Conservation (phyloP, 2,888 invertebrate genomes). For the Aspidapion aeneum region DNA sequence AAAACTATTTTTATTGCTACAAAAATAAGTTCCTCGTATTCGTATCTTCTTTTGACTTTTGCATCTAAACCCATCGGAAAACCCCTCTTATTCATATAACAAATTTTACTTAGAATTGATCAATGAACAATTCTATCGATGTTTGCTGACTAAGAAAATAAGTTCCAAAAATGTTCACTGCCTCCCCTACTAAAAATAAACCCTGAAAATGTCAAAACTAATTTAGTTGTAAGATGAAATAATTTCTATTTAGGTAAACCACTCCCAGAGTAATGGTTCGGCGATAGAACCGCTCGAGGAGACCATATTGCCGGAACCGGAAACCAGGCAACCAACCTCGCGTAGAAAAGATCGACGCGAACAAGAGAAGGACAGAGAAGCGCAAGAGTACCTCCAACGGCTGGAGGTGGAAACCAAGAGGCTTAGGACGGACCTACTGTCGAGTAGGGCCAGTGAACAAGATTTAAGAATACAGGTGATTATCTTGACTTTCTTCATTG, state of each 20-base stretch:
- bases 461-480: slow-evolving; percentile 68
- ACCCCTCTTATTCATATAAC: too few relatives aligned
- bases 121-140: too few relatives aligned
- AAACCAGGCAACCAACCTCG: slow-evolving; percentile 10
- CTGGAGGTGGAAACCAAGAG: slow-evolving; percentile 70
- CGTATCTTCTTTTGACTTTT: too few relatives aligned
- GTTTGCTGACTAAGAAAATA: too few relatives aligned
- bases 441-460: slow-evolving; percentile 66
- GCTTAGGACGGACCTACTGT: slow-evolving; percentile 68
- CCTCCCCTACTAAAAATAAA: too few relatives aligned
- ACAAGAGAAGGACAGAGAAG: slow-evolving; percentile 49
- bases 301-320: slow-evolving; percentile 16
- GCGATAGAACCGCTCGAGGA: slow-evolving; percentile 36
- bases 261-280: slow-evolving; percentile 42
- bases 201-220: too few relatives aligned
- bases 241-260: slow-evolving; percentile 35
- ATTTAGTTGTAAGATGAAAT: too few relatives aligned
- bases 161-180: too few relatives aligned
- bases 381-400: slow-evolving; percentile 54
- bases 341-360: slow-evolving; percentile 36
- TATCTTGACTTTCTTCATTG: slow-evolving; percentile 2
- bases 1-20: too few relatives aligned
- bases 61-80: too few relatives aligned
- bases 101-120: too few relatives aligned
- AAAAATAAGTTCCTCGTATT: too few relatives aligned